Percentiles rank a stretch among this genome's conserved stretches.
These are phyloP conservation scores for Crocidura indochinensis DNA, from an alignment of 2,797 vertebrate species.

Conservation along the genomic window DNA sequence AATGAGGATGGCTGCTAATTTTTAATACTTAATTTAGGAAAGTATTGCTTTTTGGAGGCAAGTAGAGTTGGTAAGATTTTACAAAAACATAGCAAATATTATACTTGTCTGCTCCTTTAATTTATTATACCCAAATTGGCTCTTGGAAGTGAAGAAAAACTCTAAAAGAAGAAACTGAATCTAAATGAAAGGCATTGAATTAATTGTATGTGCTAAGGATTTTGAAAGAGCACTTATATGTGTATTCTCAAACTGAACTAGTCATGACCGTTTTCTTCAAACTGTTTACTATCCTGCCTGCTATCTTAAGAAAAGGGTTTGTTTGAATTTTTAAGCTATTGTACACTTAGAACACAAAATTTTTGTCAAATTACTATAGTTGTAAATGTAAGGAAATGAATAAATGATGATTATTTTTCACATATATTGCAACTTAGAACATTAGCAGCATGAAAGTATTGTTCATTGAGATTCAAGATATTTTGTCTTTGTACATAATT, in stretches of 20 bases:
- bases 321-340: constrained; percentile 7
- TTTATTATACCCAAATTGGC: neutral
- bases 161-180: neutral
- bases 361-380: constrained; percentile 2
- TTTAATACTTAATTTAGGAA: neutral
- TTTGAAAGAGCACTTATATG: constrained; percentile 7
- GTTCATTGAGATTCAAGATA: neutral
- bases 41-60: neutral
- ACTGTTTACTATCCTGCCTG: neutral
- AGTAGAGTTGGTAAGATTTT: neutral
- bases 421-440: constrained; percentile 31
- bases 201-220: neutral
- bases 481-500: no score
- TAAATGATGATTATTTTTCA: constrained; percentile 22
- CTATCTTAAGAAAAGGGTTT: neutral
- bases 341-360: constrained; percentile 18
- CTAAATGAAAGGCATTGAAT: neutral
- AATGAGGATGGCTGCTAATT: constrained; percentile 13
- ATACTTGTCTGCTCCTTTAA: neutral
- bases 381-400: constrained; percentile 14
- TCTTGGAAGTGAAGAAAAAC: neutral
- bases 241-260: neutral
- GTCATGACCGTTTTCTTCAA: neutral
- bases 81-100: constrained; percentile 40
- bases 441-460: neutral